A percentile compares a stretch with the other conserved stretches of the same genome.
Evolutionary conservation across 2,113 vertebrate genomes (phyloP).

Genomic region (Nerophis lumbriciformis): DNA sequence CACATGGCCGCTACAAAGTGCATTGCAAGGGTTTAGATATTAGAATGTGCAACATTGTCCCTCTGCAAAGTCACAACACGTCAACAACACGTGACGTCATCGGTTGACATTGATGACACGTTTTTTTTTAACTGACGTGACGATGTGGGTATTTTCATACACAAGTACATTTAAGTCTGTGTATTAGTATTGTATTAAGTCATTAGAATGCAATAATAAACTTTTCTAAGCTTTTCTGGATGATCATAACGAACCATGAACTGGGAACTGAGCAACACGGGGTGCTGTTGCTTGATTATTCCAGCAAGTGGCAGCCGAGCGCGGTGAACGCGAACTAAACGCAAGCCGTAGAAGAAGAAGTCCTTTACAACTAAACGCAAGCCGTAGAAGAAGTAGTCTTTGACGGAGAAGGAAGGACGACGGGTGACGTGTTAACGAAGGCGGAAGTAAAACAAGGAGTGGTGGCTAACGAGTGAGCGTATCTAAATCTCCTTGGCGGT

Average conservation of each 20-base stretch:
- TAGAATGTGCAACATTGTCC: background rate
- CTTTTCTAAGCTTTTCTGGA: background rate
- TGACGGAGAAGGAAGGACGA: no score
- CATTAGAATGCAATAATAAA: no score
- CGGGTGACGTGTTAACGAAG: no score
- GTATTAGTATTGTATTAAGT: no score
- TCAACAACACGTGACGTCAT: background rate
- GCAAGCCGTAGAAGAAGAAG: slow-evolving; percentile 22
- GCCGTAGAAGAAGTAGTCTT: slow-evolving; percentile 28
- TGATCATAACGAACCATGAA: no score
- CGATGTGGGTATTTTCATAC: background rate
- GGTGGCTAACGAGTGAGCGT: no score
- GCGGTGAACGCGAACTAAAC: background rate
- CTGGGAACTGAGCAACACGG: background rate
- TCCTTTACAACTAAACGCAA: background rate
- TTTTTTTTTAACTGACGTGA: background rate
- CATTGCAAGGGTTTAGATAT: background rate
- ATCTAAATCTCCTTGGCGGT: no score
- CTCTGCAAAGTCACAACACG: background rate
- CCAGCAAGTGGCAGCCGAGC: slow-evolving; percentile 35
- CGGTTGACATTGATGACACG: background rate
- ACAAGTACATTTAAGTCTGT: background rate
- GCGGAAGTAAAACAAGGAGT: no score
- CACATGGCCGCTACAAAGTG: background rate
- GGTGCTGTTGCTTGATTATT: background rate